phyloP scores from a whole-genome alignment of 2,113 vertebrate species.

The Bufo bufo region DNA sequence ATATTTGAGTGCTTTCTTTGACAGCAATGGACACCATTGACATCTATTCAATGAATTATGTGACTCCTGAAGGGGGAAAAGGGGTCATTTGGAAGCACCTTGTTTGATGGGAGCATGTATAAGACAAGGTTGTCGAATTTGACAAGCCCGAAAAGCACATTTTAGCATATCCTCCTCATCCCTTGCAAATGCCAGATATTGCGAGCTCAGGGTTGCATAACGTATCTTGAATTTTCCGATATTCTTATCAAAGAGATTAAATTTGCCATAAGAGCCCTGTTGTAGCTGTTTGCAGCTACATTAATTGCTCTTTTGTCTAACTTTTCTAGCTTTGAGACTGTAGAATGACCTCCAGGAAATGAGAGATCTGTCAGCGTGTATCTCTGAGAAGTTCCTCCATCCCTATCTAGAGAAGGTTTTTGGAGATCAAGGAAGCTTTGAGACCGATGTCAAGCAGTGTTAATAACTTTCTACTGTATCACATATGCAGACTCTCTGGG shows the following conservation, averaged over 20 bases:
- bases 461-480: constrained; percentile 21
- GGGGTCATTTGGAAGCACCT: too few relatives aligned
- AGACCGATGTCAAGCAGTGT: constrained; percentile 29
- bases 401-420: constrained; percentile 22
- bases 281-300: background rate
- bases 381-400: background rate
- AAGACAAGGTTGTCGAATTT: background rate
- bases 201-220: background rate
- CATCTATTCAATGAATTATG: too few relatives aligned
- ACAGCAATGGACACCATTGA: too few relatives aligned
- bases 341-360: constrained; percentile 34
- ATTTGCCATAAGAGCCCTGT: constrained; percentile 4
- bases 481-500: background rate
- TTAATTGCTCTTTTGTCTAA: constrained; percentile 26
- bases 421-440: constrained; percentile 40
- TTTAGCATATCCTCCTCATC: background rate
- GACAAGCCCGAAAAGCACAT: background rate
- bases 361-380: background rate
- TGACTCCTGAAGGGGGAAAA: too few relatives aligned
- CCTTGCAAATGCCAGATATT: background rate
- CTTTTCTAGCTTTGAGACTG: constrained; percentile 5
- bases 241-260: background rate
- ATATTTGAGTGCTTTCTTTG: too few relatives aligned
- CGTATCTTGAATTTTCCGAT: background rate
- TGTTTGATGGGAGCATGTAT: background rate